Conservation (phyloP, 2,888 invertebrate genomes). For the Himalopsyche tibetana region DNA sequence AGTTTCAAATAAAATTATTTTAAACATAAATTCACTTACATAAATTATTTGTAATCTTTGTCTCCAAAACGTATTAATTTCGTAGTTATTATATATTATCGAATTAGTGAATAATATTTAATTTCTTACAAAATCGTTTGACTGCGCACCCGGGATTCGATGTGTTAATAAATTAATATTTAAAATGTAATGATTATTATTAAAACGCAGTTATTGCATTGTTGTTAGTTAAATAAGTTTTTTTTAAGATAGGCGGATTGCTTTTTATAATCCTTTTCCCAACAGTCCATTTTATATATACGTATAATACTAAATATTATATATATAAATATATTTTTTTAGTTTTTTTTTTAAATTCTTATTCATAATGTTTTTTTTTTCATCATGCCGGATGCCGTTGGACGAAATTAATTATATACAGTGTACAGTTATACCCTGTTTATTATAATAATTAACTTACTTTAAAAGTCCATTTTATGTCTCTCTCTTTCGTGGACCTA, state of each 20-base stretch:
- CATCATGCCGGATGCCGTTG: neutral
- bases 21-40: too few species aligned
- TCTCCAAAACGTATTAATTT: too few species aligned
- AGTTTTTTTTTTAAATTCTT: neutral
- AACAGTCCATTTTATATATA: slow-evolving; percentile 38
- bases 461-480: neutral
- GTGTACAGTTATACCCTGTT: slow-evolving; percentile 1
- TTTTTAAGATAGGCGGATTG: slow-evolving; percentile 9
- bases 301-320: slow-evolving; percentile 13
- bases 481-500: neutral
- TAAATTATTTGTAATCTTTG: too few species aligned
- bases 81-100: neutral
- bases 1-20: too few species aligned
- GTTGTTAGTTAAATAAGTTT: slow-evolving; percentile 37
- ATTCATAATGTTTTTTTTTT: neutral
- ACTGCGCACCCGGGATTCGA: slow-evolving; percentile 25
- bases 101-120: slow-evolving; percentile 8
- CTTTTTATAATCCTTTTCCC: slow-evolving; percentile 22
- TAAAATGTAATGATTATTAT: slow-evolving; percentile 39
- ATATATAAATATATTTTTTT: slow-evolving; percentile 6
- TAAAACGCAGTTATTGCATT: slow-evolving; percentile 35
- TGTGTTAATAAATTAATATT: slow-evolving; percentile 42
- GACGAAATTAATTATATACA: neutral
- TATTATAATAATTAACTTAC: slow-evolving; percentile 4
- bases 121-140: neutral